Conservation (phyloP, 1,140 invertebrate species). For the Drosophila kanapiae region DNA sequence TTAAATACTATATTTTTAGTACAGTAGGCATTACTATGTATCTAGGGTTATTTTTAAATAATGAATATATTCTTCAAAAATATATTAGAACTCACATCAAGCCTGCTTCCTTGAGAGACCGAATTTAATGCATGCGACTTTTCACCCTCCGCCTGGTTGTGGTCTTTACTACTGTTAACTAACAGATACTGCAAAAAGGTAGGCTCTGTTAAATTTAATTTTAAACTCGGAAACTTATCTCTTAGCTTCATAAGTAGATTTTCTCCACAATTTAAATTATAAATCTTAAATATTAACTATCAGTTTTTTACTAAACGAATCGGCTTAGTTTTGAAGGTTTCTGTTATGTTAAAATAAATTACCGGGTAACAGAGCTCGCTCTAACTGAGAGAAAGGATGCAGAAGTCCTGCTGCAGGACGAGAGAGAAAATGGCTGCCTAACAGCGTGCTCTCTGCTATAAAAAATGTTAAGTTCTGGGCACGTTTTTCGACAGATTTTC, state of each 20-base stretch:
- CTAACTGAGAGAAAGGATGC: not conserved
- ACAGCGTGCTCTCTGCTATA: constrained; percentile 49
- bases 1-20: too few species aligned
- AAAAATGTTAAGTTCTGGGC: constrained; percentile 51
- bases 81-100: too few species aligned
- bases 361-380: constrained; percentile 63
- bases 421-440: constrained; percentile 16
- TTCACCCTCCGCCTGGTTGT: not conserved
- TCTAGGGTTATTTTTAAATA: too few species aligned
- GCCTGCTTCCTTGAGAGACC: not conserved
- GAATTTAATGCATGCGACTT: constrained; percentile 52
- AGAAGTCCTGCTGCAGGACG: not conserved
- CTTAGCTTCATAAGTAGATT: rapidly evolving
- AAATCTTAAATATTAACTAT: not conserved
- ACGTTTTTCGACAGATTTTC: constrained; percentile 29
- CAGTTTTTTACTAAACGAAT: too few species aligned
- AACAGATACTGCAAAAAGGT: not conserved
- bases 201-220: not conserved
- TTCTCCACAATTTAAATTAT: rapidly evolving
- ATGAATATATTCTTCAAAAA: too few species aligned
- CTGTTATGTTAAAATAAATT: constrained; percentile 18
- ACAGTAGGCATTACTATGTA: too few species aligned
- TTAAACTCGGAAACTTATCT: too few species aligned
- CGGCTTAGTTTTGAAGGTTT: not conserved
- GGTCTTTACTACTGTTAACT: constrained; percentile 50